These are phyloP conservation scores for Hymenopus coronatus DNA, from an alignment of 2,888 invertebrate genomes.

Conservation along the genomic window DNA sequence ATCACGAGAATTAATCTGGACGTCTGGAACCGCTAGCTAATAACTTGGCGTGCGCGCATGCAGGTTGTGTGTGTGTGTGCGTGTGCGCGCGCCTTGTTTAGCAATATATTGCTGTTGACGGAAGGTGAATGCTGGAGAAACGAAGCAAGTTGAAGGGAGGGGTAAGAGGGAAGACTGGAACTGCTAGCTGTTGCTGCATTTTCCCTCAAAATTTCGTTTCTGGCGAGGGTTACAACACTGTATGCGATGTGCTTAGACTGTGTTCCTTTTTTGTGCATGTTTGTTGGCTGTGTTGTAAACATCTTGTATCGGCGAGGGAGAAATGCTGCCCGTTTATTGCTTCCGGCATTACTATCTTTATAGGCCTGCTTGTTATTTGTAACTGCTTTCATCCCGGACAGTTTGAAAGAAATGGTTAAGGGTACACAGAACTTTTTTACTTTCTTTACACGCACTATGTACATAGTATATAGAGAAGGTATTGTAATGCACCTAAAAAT, in stretches of 20 bases:
- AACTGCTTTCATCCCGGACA: neutral
- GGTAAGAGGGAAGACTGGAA: slow-evolving; percentile 27
- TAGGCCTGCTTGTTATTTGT: neutral
- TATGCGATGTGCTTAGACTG: neutral
- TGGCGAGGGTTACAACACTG: neutral
- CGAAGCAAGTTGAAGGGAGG: slow-evolving; percentile 33
- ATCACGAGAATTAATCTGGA: slow-evolving; percentile 37
- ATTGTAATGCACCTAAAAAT: too few species aligned
- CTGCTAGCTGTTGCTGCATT: slow-evolving; percentile 33
- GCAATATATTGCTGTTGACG: slow-evolving; percentile 36
- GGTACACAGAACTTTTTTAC: too few species aligned
- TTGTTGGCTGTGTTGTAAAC: neutral
- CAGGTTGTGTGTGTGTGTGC: neutral
- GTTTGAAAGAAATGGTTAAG: too few species aligned
- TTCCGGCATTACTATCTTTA: neutral
- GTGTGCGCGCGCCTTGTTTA: slow-evolving; percentile 30
- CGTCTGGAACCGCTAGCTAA: slow-evolving; percentile 36
- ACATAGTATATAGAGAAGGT: too few species aligned
- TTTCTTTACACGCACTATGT: too few species aligned
- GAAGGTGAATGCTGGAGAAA: slow-evolving; percentile 26
- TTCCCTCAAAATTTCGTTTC: slow-evolving; percentile 34
- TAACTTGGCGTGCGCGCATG: slow-evolving; percentile 30
- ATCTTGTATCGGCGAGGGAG: neutral
- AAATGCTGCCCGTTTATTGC: neutral
- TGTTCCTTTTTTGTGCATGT: neutral